Evolutionary conservation across 2,113 vertebrate genomes (phyloP), one percentile per base, ranked within the genome.

Genomic region (Ahaetulla prasina): DNA sequence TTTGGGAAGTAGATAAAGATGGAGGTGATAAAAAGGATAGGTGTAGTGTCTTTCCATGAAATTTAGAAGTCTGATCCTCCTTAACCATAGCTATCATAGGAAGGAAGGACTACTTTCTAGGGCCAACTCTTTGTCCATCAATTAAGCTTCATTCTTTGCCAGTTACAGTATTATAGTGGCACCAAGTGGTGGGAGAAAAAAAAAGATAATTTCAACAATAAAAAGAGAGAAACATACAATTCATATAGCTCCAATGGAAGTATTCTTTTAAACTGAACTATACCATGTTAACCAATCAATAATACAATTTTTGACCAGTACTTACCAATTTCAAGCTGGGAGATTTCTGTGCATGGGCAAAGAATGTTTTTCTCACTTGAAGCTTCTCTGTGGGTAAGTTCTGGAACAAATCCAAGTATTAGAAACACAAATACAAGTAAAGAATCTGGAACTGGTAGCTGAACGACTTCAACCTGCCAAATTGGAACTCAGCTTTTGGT

Each of bases 111-210:
- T 88, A 49, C 49, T 74, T 92, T 88, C 47, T 23, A 68, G 85
- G 84, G 45, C 45, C 57, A 23, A 60, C 91, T 88, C 85, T 39
- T 63, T 52, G 22, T 53, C 45, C 54, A 35, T 86, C 35, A 57
- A 54, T 14, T 91, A 68, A 39, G 49, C 45, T 47, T 63, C 68
- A 8, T 27, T 25, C 49, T 87, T 23, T 88, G 49, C 49, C 35
- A 89, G 60, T 80, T 53, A 88, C 39, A 88, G 35, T 63, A 92
- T 22, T 84, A n/a, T 74, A 92, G 91, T 89, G 63, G 87, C 91
- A 92, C 86, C 91, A 27, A 88, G 87, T 92, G 91, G 87, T 52
- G 80, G 63, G 47, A 88, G 80, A 22, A 18, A 35, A 54, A 90
- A 91, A 54, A n/a, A 27, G 49, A 55, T 45, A 23, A 88, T 54